Base-by-base conservation (phyloP, 2,888 invertebrate genomes). In the Digitonthophagus gazella region DNA sequence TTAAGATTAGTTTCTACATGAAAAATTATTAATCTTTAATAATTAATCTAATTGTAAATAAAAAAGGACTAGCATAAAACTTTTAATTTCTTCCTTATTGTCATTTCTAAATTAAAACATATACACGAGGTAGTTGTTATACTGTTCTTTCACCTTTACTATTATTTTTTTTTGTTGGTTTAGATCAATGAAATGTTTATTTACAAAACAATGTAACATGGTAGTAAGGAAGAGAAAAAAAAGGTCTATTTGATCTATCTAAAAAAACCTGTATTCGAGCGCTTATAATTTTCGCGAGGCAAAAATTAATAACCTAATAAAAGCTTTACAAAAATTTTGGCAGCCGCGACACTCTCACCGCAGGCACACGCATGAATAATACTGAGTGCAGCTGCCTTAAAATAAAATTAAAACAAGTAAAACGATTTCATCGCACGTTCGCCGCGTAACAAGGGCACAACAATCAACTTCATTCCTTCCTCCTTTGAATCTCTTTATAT, bases 311-410 rank as follows among this genome's bases (percentile, higher is more conserved):
- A 44, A 22, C 6, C n/a, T n/a, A n/a, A 76, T 78, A 78, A 73
- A 77, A 80, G 79, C 78, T 77, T 75, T 77, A 78, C 75, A 79
- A 77, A n/a, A n/a, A 79, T 78, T 65, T 67, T 70, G 78, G 78
- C 79, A 79, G 80, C 79, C 79, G 80, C 79, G 80, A 80, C 79
- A 76, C 28, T 44, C 28, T 44, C 28, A 78, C 79, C 80, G 80
- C 81, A 81, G 81, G 81, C 81, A 81, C 28, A 44, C 81, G 80
- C 80, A 77, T 80, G 79, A 72, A 77, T 81, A 81, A 81, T 81
- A 81, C 80, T 81, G 81, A 80, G 80, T 74, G 78, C 79, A 78
- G 80, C 80, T 80, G 80, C 80, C 81, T 68, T 65, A 69, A 70
- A 64, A 80, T 69, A 66, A 73, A 70, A 72, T 71, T 71, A 80